Base-by-base conservation (phyloP, 2,113 vertebrate genomes). In the Xenotilapia leptura region DNA sequence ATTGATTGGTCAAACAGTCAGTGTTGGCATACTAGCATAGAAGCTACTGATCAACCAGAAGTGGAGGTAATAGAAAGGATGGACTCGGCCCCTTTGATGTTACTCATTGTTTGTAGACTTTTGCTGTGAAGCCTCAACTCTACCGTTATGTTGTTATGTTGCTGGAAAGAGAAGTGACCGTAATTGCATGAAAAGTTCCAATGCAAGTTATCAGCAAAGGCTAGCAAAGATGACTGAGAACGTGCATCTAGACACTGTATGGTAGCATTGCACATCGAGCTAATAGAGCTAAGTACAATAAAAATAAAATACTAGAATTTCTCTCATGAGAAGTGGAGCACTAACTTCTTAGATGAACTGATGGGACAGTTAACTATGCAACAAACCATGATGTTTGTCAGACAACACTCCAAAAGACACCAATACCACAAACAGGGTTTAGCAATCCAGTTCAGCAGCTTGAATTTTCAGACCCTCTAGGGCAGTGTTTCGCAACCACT, bases 141-240 rank as follows among this genome's bases (percentile, higher is more conserved):
- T 40, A 0, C 4, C 2, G 2, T 23, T 70, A 21, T 23, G 38
- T 23, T 23, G n/a, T 8, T 6, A 9, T 70, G 12, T 42, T 26
- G 38, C 13, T 42, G 11, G 12, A 21, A 12, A 68, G 19, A 21
- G 33, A 68, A 68, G 62, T 68, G 62, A 3, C 19, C 62, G 40
- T 68, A 38, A 38, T 68, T 68, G 19, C 10, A 68, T 62, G 2
- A 62, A 33, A 33, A 33, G 28, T 19, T 60, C 15, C 3, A 33
- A 19, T 19, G 56, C 28, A 33, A 40, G n/a, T 21, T 40, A 7
- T 62, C 17, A 40, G 36, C n/a, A 40, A 1, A 68, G 33, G 6
- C n/a, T 23, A 23, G 4, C 36, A 21, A 40, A 13, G 21, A 7
- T 40, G 19, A 1, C 36, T 3, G 62, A 14, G 5, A 68, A 0